A percentile compares a stretch with the other conserved stretches of the same genome.
phyloP scores from a whole-genome alignment of 2,888 invertebrate genomes.

The Ophion costatus region DNA sequence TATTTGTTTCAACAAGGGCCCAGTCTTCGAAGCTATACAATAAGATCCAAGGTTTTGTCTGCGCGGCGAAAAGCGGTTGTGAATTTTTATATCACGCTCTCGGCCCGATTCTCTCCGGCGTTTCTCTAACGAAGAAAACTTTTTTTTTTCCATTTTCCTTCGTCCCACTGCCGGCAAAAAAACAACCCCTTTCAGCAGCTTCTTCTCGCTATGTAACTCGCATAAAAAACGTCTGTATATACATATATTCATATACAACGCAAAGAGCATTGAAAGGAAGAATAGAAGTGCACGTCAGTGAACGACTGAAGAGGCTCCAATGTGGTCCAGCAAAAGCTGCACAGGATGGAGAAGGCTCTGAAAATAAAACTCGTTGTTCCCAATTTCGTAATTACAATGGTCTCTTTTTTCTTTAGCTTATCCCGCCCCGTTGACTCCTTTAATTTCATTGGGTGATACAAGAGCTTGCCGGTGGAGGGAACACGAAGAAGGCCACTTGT shows the following conservation, averaged over 20 bases:
- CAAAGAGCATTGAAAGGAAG: conserved; percentile 25
- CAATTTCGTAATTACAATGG: conserved; percentile 59
- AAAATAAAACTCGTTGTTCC: conserved; percentile 55
- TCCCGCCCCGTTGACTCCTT: conserved; percentile 38
- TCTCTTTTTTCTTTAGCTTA: conserved; percentile 29
- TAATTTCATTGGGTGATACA: conserved; percentile 44
- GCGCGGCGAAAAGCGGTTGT: conserved; percentile 26
- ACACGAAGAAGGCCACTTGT: conserved; percentile 28
- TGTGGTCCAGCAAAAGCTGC: conserved; percentile 50
- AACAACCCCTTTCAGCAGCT: conserved; percentile 44
- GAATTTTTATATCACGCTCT: conserved; percentile 47
- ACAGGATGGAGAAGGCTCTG: conserved; percentile 31
- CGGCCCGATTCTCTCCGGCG: conserved; percentile 38
- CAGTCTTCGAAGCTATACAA: conserved; percentile 20
- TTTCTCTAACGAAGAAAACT: conserved; percentile 59
- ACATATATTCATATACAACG: conserved; percentile 14
- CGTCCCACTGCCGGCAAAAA: conserved; percentile 14
- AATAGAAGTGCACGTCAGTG: conserved; percentile 46
- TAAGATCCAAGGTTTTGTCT: conserved; percentile 17
- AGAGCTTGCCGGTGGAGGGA: conserved; percentile 30
- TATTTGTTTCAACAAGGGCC: conserved; percentile 13
- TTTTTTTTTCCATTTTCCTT: conserved; percentile 38
- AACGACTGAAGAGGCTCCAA: conserved; percentile 46
- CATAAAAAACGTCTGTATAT: not conserved
- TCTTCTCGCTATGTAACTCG: conserved; percentile 46